phyloP scores from a whole-genome alignment of 2,888 invertebrate genomes.

The Watsonalla cultraria region DNA sequence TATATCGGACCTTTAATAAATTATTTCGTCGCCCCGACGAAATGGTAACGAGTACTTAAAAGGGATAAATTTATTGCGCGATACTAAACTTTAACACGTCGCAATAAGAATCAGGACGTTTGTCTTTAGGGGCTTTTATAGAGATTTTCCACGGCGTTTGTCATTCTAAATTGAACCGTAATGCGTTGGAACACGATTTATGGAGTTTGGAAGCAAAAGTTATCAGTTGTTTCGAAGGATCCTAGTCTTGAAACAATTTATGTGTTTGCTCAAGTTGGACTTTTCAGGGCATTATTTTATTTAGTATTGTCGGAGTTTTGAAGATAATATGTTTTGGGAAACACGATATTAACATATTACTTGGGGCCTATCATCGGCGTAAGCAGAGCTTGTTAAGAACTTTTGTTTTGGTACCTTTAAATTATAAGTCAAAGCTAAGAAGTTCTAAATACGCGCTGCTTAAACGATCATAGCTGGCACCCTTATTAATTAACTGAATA shows the following conservation, averaged over 20 bases:
- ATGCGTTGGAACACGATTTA: conserved; percentile 19
- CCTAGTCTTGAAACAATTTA: conserved; percentile 58
- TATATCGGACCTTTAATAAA: conserved; percentile 48
- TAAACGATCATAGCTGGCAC: too few relatives aligned
- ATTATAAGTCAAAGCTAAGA: too few relatives aligned
- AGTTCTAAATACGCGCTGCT: too few relatives aligned
- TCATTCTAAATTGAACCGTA: conserved; percentile 19
- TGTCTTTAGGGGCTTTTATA: conserved; percentile 9
- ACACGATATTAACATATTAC: too few relatives aligned
- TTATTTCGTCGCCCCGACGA: conserved; percentile 50
- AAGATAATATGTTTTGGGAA: conserved; percentile 10
- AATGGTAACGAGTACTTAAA: conserved; percentile 33
- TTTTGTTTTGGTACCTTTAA: too few relatives aligned
- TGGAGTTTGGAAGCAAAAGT: conserved; percentile 23
- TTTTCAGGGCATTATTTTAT: conserved; percentile 59
- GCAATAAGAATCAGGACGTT: conserved; percentile 17
- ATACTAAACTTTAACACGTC: conserved; percentile 21
- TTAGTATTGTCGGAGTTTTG: conserved; percentile 28
- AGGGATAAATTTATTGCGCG: neutral
- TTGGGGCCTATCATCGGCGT: too few relatives aligned
- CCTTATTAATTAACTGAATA: too few relatives aligned
- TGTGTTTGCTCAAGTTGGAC: conserved; percentile 60
- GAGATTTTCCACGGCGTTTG: conserved; percentile 15
- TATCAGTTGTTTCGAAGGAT: conserved; percentile 45
- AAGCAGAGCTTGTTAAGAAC: too few relatives aligned